These are phyloP conservation scores for Amphipyra tragopoginis DNA, from an alignment of 2,888 invertebrate species.

Conservation along the genomic window DNA sequence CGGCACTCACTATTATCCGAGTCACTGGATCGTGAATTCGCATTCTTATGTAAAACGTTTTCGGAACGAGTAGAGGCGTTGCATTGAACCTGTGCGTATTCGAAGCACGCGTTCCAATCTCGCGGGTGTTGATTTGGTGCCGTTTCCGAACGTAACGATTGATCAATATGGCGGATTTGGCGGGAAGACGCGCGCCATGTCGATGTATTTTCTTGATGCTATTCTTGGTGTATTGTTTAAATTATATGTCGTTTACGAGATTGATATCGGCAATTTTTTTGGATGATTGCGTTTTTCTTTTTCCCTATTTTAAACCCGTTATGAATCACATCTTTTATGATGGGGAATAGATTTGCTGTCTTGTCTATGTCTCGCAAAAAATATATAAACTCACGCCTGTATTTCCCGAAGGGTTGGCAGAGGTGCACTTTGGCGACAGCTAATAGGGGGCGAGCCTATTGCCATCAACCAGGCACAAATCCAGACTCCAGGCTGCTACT, in stretches of 20 bases:
- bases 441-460: too few relatives aligned
- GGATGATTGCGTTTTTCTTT: constrained; percentile 27
- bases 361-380: neutral
- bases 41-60: constrained; percentile 85
- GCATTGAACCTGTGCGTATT: constrained; percentile 76
- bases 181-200: constrained; percentile 50
- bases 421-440: too few relatives aligned
- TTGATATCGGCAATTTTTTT: constrained; percentile 45
- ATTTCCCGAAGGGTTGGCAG: too few relatives aligned
- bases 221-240: constrained; percentile 47
- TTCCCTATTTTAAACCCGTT: constrained; percentile 4
- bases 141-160: constrained; percentile 73
- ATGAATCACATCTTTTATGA: constrained; percentile 1
- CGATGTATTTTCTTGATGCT: constrained; percentile 54
- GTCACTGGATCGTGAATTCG: constrained; percentile 81
- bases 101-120: constrained; percentile 83
- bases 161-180: constrained; percentile 76
- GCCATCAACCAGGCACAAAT: too few relatives aligned
- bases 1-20: constrained; percentile 81
- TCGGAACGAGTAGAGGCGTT: constrained; percentile 59
- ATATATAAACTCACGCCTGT: too few relatives aligned
- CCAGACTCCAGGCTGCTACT: too few relatives aligned
- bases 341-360: too few relatives aligned
- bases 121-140: constrained; percentile 77
- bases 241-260: constrained; percentile 41